A percentile compares a stretch with the other conserved stretches of the same genome.
Evolutionary conservation across 2,113 vertebrate genomes (phyloP).

Genomic region (Haemorhous mexicanus): DNA sequence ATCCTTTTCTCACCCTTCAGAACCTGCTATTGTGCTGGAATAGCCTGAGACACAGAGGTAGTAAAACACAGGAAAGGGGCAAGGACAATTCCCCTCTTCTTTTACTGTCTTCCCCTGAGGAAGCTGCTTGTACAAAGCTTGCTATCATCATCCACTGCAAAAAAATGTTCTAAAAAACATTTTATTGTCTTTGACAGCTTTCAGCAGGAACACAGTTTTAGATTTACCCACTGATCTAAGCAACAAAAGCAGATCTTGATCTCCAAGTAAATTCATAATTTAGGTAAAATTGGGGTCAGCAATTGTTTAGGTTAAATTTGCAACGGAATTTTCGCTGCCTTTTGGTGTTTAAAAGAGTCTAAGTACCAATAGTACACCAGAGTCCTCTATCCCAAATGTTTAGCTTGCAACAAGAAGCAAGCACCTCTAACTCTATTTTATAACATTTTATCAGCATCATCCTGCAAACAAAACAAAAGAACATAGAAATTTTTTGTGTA

Average conservation of each 20-base stretch:
- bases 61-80: not conserved
- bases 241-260: not conserved
- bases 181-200: not conserved
- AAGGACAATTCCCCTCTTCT: not conserved
- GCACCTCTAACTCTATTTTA: not conserved
- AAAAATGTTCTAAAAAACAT: not conserved
- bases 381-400: not conserved
- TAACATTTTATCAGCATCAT: not conserved
- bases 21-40: not conserved
- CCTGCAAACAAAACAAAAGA: not conserved
- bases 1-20: not conserved
- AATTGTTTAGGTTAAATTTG: not conserved
- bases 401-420: not conserved
- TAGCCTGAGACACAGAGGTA: not conserved
- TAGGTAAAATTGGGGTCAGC: not conserved
- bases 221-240: not conserved
- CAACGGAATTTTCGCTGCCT: not conserved
- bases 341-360: not conserved
- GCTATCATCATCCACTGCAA: not conserved
- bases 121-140: not conserved
- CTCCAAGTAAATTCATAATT: not conserved
- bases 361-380: not conserved
- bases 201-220: not conserved
- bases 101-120: not conserved
- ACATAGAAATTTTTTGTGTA: not conserved